phyloP scores from a whole-genome alignment of 1,140 invertebrate species.

The Bombus turneri region DNA sequence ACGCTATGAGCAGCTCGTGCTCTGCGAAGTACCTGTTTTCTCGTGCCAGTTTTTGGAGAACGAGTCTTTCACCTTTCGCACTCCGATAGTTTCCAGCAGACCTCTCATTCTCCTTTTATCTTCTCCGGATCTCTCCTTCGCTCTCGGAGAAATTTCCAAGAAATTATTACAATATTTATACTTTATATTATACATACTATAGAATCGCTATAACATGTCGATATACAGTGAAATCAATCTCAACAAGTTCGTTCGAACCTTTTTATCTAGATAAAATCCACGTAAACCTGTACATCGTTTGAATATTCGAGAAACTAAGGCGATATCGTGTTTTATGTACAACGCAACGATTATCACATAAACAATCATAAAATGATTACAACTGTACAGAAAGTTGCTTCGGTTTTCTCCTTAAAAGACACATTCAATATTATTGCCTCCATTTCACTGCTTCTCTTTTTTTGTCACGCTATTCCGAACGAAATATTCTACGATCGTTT shows the following conservation, averaged over 20 bases:
- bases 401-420: conserved; percentile 11
- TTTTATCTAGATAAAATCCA: neutral
- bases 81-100: neutral
- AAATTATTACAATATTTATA: conserved; percentile 23
- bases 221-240: conserved; percentile 17
- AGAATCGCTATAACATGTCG: conserved; percentile 12
- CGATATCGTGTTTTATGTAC: conserved; percentile 18
- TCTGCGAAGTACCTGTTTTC: conserved; percentile 37
- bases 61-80: neutral
- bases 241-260: neutral
- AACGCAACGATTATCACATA: conserved; percentile 5
- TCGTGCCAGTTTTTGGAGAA: neutral
- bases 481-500: neutral
- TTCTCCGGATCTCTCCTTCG: neutral
- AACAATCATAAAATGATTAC: conserved; percentile 22
- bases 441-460: neutral
- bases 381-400: conserved; percentile 28
- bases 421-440: neutral
- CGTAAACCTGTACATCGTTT: conserved; percentile 17
- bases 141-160: neutral
- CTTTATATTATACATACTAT: conserved; percentile 9
- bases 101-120: neutral
- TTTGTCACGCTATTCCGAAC: neutral
- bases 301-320: neutral
- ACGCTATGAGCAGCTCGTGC: neutral